These are phyloP conservation scores for Pemphigus obesinymphae DNA, from an alignment of 1,140 invertebrate genomes.

Conservation along the genomic window DNA sequence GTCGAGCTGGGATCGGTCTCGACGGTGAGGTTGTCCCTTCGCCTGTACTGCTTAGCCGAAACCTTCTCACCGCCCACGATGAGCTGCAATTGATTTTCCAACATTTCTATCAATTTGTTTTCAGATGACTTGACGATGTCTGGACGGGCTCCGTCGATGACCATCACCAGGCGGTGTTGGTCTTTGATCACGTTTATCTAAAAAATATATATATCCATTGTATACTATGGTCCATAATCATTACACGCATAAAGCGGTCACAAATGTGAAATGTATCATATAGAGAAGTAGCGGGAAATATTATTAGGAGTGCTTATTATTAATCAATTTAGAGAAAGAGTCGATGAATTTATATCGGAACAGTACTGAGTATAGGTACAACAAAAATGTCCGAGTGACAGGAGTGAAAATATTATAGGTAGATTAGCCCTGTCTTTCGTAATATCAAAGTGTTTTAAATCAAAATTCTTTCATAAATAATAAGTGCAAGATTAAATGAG, in stretches of 20 bases:
- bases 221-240: no score
- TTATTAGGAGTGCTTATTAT: no score
- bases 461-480: no score
- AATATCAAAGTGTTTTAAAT: no score
- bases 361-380: no score
- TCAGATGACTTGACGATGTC: slow-evolving; percentile 64
- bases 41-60: slow-evolving; percentile 61
- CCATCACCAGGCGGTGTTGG: slow-evolving; percentile 69
- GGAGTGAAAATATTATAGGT: no score
- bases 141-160: slow-evolving; percentile 68
- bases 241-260: no score
- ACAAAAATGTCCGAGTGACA: no score
- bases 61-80: slow-evolving; percentile 75
- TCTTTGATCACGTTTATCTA: slow-evolving; percentile 64
- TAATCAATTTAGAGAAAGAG: no score
- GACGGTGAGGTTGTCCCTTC: slow-evolving; percentile 65
- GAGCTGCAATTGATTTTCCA: slow-evolving; percentile 69
- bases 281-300: background rate
- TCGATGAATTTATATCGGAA: no score
- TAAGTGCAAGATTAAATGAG: no score
- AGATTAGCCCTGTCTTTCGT: no score
- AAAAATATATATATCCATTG: background rate
- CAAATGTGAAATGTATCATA: background rate
- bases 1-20: slow-evolving; percentile 67
- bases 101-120: slow-evolving; percentile 60